These are phyloP conservation scores for Cryptomyrus ogoouensis DNA, from an alignment of 2,113 vertebrate genomes.

Conservation along the genomic window DNA sequence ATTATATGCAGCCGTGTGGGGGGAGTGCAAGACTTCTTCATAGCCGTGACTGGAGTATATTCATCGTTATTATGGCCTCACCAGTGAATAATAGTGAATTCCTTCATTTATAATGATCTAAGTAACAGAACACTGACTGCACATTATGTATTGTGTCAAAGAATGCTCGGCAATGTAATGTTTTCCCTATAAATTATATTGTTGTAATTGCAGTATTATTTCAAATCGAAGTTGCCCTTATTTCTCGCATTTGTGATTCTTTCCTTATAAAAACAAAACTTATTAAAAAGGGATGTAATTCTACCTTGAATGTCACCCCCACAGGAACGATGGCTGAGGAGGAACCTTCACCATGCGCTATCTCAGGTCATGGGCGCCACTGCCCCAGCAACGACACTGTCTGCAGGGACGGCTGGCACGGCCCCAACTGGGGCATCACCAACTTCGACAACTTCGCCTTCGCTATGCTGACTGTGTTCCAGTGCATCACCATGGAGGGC, in stretches of 20 bases:
- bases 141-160: neutral
- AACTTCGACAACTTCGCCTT: constrained; percentile 99
- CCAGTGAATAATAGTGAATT: neutral
- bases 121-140: neutral
- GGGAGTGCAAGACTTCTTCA: neutral
- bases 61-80: neutral
- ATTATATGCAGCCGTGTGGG: neutral
- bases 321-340: constrained; percentile 81
- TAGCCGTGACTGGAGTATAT: neutral
- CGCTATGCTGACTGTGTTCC: constrained; percentile 97
- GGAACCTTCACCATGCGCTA: constrained; percentile 90
- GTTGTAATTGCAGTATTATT: constrained; percentile 1
- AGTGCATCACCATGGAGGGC: constrained; percentile 99
- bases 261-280: neutral
- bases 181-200: neutral
- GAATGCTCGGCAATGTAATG: neutral
- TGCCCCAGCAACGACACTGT: constrained; percentile 83
- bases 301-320: neutral
- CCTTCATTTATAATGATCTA: neutral
- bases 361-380: constrained; percentile 91
- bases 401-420: constrained; percentile 91
- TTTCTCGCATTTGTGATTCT: neutral
- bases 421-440: constrained; percentile 94
- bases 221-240: neutral
- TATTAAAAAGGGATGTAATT: neutral